Conservation (phyloP, 2,888 invertebrate genomes). For the Philereme transversata region DNA sequence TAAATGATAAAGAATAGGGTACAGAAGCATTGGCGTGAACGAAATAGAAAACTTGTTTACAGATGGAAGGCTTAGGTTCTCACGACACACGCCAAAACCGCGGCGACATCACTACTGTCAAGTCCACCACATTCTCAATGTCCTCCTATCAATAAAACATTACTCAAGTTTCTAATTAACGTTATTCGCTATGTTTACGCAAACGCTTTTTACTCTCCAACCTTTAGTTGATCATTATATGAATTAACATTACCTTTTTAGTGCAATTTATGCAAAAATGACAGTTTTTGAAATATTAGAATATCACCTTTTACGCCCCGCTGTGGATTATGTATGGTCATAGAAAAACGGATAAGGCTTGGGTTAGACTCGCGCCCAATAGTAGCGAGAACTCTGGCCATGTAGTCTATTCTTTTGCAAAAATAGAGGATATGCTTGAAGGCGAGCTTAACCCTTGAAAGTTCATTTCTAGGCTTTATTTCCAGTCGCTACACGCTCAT, state of each 20-base stretch:
- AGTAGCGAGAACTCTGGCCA: neutral
- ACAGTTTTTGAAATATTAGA: constrained; percentile 25
- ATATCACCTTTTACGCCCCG: constrained; percentile 26
- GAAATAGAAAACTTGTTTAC: constrained; percentile 6
- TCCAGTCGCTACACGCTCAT: too few relatives aligned
- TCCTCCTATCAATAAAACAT: constrained; percentile 24
- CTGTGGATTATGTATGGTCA: constrained; percentile 11
- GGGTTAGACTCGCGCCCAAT: constrained; percentile 12
- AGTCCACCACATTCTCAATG: constrained; percentile 3
- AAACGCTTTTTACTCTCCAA: constrained; percentile 31
- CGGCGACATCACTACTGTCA: constrained; percentile 7
- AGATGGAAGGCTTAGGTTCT: constrained; percentile 13
- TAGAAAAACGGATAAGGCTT: constrained; percentile 3
- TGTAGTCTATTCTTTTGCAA: too few relatives aligned
- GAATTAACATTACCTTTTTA: constrained; percentile 12
- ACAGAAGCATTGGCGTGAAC: neutral
- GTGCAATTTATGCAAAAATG: constrained; percentile 8
- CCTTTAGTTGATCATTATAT: constrained; percentile 24
- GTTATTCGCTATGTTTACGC: constrained; percentile 26
- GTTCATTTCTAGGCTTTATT: too few relatives aligned
- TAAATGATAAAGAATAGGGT: too few relatives aligned
- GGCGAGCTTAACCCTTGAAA: too few relatives aligned
- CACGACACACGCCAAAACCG: constrained; percentile 17
- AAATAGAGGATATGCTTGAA: too few relatives aligned
- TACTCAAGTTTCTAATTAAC: constrained; percentile 24